phyloP scores from a whole-genome alignment of 2,113 vertebrate genomes.

The Sturnira hondurensis region DNA sequence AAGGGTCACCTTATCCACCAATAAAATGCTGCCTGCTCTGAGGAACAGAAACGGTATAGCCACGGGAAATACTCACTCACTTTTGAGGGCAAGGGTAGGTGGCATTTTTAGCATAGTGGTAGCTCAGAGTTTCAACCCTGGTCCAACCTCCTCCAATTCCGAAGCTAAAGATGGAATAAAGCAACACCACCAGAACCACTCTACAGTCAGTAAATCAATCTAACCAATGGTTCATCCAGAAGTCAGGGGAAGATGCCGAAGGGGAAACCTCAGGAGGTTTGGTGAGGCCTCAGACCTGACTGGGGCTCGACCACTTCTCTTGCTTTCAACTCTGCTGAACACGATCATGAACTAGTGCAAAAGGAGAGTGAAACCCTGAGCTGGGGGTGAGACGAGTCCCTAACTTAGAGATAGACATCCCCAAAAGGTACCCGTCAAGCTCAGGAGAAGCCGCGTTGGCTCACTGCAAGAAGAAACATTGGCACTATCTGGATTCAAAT shows the following conservation, averaged over 20 bases:
- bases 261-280: neutral
- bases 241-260: neutral
- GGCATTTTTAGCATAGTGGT: neutral
- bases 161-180: neutral
- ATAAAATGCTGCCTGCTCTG: neutral
- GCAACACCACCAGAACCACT: neutral
- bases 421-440: neutral
- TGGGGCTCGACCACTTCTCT: neutral
- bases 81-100: neutral
- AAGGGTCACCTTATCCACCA: slow-evolving; percentile 45
- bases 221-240: neutral
- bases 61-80: neutral
- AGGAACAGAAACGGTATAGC: slow-evolving; percentile 12
- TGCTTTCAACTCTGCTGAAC: neutral
- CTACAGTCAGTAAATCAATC: neutral
- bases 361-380: neutral
- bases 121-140: neutral
- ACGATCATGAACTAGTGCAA: neutral
- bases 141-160: neutral
- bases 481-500: neutral
- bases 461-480: neutral
- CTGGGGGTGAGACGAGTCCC: neutral
- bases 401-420: neutral
- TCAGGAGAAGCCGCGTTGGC: neutral
- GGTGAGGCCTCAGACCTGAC: neutral